A percentile compares a stretch with the other conserved stretches of the same genome.
These are phyloP conservation scores for Cerastoderma edule DNA, from an alignment of 2,888 invertebrate species.

Conservation along the genomic window DNA sequence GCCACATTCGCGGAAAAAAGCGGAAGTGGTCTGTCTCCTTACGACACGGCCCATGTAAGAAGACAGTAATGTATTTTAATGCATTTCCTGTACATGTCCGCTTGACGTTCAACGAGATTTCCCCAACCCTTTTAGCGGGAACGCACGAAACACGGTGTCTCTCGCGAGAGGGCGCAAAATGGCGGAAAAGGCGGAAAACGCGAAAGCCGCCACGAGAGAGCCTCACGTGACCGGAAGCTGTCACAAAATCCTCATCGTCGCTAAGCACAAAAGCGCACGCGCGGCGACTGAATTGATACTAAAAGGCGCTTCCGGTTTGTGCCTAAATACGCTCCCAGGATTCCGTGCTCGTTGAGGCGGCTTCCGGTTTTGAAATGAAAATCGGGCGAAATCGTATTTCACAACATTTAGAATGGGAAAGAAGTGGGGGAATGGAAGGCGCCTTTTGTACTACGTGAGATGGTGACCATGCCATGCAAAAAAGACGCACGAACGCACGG, in stretches of 20 bases:
- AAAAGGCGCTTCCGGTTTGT: slow-evolving; percentile 57
- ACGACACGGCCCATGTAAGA: slow-evolving; percentile 15
- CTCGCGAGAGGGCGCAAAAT: too few species aligned
- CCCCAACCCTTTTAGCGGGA: too few species aligned
- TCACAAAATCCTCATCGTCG: slow-evolving; percentile 58
- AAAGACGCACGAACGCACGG: too few species aligned
- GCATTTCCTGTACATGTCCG: slow-evolving; percentile 8
- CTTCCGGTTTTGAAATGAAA: slow-evolving; percentile 63
- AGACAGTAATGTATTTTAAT: slow-evolving; percentile 26
- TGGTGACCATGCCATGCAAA: background rate
- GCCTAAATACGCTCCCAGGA: slow-evolving; percentile 55
- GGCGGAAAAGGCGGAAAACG: slow-evolving; percentile 26
- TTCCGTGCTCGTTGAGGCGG: slow-evolving; percentile 55
- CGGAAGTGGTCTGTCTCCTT: too few species aligned
- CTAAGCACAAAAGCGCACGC: slow-evolving; percentile 58
- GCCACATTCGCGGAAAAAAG: too few species aligned
- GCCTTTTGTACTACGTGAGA: background rate
- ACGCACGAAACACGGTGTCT: too few species aligned
- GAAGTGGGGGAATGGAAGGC: background rate
- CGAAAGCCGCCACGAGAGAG: slow-evolving; percentile 37
- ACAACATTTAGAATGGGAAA: slow-evolving; percentile 47
- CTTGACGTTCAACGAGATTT: slow-evolving; percentile 26
- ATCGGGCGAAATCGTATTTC: slow-evolving; percentile 61
- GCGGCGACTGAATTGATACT: slow-evolving; percentile 52
- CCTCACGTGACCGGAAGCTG: slow-evolving; percentile 58